Evolutionary conservation across 2,797 vertebrate species (phyloP).

Genomic region (Echiichthys vipera): DNA sequence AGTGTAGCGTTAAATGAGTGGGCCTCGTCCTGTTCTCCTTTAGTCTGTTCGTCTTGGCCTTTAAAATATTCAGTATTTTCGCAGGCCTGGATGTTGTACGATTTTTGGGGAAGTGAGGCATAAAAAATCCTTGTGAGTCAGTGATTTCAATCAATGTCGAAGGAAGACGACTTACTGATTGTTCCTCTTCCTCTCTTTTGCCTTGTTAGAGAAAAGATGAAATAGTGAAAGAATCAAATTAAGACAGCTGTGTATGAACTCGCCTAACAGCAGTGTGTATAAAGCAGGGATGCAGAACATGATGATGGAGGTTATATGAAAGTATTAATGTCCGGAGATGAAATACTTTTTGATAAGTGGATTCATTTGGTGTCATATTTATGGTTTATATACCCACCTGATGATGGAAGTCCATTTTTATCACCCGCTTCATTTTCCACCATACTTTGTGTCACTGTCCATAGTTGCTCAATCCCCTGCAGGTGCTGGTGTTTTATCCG

Average conservation of each 20-base stretch:
- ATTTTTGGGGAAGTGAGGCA: slow-evolving; percentile 69
- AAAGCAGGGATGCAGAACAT: neutral
- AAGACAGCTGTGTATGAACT: neutral
- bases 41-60: slow-evolving; percentile 60
- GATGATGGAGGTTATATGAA: neutral
- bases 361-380: neutral
- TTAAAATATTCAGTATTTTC: slow-evolving; percentile 84
- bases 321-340: neutral
- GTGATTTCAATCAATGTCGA: slow-evolving; percentile 84
- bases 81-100: slow-evolving; percentile 65
- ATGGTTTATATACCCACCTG: neutral
- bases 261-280: neutral
- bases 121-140: slow-evolving; percentile 76
- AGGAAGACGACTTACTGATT: slow-evolving; percentile 47
- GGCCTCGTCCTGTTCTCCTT: slow-evolving; percentile 49
- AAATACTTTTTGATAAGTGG: neutral
- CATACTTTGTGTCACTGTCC: neutral
- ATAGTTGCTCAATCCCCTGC: too few relatives aligned
- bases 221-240: neutral
- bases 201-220: neutral
- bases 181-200: slow-evolving; percentile 30
- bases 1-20: slow-evolving; percentile 49
- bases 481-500: too few relatives aligned
- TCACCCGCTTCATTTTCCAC: neutral
- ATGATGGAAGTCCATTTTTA: neutral